Evolutionary conservation across 2,888 invertebrate species (phyloP), one percentile per base, ranked within the genome.

Genomic region (Acanthosepion lycidas): DNA sequence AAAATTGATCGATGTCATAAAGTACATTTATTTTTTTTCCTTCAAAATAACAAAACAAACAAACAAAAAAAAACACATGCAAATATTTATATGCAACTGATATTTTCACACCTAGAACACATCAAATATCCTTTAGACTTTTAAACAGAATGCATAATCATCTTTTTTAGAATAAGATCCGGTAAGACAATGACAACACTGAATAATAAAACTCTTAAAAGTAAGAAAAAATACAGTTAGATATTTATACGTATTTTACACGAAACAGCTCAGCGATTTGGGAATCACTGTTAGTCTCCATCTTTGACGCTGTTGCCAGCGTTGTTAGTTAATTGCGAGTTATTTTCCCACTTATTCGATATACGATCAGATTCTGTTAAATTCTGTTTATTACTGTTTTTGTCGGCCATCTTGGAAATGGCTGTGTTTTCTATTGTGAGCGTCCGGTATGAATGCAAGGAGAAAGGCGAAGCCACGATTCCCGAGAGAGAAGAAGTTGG

Each of bases 361-460:
- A 95, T 95, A 78, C 96, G 96, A 94, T 96, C 96, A 23, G 95
- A 96, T 93, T 96, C 96, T 28, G 95, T 95, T 20, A 95, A 92
- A 28, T 94, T 95, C 6, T 96, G 95, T 91, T 95, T 95, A 92
- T 96, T 96, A 59, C 95, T 95, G 94, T 95, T 95, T 95, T 96
- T 96, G 93, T 96, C 96, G 18, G 95, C 95, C 9, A 95, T 95
- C 53, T 96, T 94, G 6, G 95, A 95, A 20, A 94, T 94, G 49
- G 95, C 94, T 26, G 95, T 94, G 64, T 95, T 92, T 18, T 95
- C 95, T 15, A 95, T 94, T 20, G 95, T 94, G 92, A 95, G 94
- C n/a, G 95, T 94, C 92, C 96, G 95, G 95, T 96, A 97, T 18
- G 96, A 96, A 55, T 96, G 95, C 92, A 96, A 95, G 2, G 96